Evolutionary conservation across 2,797 vertebrate species (phyloP), one percentile per base, ranked within the genome.

Genomic region (Semotilus atromaculatus): DNA sequence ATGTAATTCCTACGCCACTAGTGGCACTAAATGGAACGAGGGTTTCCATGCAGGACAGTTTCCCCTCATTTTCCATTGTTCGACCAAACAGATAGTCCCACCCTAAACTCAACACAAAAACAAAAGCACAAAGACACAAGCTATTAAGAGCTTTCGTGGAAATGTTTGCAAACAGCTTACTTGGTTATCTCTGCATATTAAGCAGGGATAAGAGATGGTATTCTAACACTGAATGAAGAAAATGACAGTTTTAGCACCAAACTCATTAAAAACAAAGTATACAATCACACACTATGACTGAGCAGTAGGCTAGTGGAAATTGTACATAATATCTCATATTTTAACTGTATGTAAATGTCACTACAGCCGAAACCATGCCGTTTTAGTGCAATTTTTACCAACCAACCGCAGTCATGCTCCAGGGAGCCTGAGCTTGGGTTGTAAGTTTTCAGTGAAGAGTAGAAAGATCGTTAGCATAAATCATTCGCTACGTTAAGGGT

Each of bases 401-500:
- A 62, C 34, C 62, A 55, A 66, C 64, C 11, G 26, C 45, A 55
- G 62, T 68, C 73, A 55, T 77, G 60, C 73, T 83, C 45, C 82
- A 71, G 60, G 73, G 62, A 83, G 82, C 4, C 45, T 43, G 19
- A 40, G 48, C 34, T 76, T 43, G 72, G 31, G 45, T 66, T 31
- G n/a, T 58, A 77, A 68, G 64, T 68, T 82, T 60, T 84, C 48
- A 26, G 64, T 40, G 51, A 75, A 67, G 53, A 72, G 36, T 34
- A 53, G 26, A 76, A 36, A 83, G 66, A 58, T 79, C 74, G 75
- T 83, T 68, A 68, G 72, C 53, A 87, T 84, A 71, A 87, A 79
- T 79, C 71, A 83, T 51, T 55, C 70, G 58, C 23, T 19, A 71
- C 13, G 16, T 67, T 58, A 64, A 68, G 38, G 55, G 80, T 77